These are phyloP conservation scores for Trissolcus basalis DNA, from an alignment of 1,140 invertebrate species.

Conservation along the genomic window DNA sequence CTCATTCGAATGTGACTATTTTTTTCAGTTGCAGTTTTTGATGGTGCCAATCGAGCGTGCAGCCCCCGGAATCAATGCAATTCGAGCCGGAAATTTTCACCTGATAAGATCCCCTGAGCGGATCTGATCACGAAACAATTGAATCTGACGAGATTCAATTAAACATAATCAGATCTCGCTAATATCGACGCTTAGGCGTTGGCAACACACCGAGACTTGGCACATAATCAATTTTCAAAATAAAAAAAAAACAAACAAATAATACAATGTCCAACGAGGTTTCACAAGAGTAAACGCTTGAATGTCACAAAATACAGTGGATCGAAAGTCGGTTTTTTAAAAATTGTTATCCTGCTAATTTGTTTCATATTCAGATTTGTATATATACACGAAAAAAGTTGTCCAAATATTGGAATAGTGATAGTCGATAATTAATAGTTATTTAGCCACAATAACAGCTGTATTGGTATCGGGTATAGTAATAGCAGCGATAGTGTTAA, in stretches of 20 bases:
- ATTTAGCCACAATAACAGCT: conserved; percentile 33
- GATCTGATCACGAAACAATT: conserved; percentile 15
- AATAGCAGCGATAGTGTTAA: conserved; percentile 32
- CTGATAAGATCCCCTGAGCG: conserved; percentile 14
- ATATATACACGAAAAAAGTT: conserved; percentile 32
- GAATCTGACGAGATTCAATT: conserved; percentile 21
- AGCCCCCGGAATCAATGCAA: conserved; percentile 1
- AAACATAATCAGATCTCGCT: conserved; percentile 15
- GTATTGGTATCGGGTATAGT: conserved; percentile 23
- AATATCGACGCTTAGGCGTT: neutral
- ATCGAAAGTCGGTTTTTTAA: conserved; percentile 13
- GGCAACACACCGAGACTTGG: neutral
- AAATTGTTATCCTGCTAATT: conserved; percentile 16
- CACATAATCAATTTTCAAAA: conserved; percentile 3
- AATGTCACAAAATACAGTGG: neutral
- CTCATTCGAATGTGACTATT: conserved; percentile 31
- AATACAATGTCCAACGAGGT: too few species aligned
- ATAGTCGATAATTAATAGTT: conserved; percentile 26
- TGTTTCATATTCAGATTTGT: conserved; percentile 27
- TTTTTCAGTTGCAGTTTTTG: conserved; percentile 7
- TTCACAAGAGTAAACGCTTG: neutral
- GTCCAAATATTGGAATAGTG: conserved; percentile 29
- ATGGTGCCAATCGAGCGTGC: neutral
- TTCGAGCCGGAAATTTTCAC: conserved; percentile 31
- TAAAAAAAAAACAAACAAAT: too few species aligned